Percentiles rank a stretch among this genome's conserved stretches.
These are phyloP conservation scores for Paramormyrops kingsleyae DNA, from an alignment of 2,113 vertebrate species.

Conservation along the genomic window DNA sequence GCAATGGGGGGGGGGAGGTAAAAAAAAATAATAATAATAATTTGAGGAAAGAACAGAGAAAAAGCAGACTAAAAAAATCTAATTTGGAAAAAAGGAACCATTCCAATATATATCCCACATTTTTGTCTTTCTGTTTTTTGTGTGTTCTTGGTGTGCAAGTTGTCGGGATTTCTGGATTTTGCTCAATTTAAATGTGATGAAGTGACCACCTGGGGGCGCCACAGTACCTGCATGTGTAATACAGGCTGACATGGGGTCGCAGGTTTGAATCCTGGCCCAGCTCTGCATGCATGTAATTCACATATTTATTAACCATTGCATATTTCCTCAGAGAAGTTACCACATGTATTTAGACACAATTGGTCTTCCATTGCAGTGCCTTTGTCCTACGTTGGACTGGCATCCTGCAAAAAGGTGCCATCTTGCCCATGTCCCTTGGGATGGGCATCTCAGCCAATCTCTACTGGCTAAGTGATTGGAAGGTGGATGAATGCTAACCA, in stretches of 20 bases:
- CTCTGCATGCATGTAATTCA: neutral
- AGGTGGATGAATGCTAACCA: neutral
- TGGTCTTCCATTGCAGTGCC: neutral
- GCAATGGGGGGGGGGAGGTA: neutral
- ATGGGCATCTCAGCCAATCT: neutral
- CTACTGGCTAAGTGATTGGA: neutral
- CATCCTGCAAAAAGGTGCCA: neutral
- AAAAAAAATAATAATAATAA: constrained; percentile 4
- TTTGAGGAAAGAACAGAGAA: neutral
- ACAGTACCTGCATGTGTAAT: neutral
- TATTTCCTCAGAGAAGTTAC: neutral
- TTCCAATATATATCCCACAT: constrained; percentile 43
- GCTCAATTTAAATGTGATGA: neutral
- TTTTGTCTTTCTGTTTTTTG: constrained; percentile 39
- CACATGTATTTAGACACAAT: neutral
- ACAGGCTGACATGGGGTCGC: too few relatives aligned
- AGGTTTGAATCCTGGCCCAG: neutral
- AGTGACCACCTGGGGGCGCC: neutral
- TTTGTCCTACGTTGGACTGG: neutral
- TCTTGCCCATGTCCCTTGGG: neutral
- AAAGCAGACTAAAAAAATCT: constrained; percentile 10
- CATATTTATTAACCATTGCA: neutral
- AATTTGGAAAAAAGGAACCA: constrained; percentile 20
- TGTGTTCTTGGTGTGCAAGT: neutral
- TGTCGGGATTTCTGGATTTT: neutral